phyloP scores from a whole-genome alignment of 2,888 invertebrate genomes.

The Anaspis maculata region DNA sequence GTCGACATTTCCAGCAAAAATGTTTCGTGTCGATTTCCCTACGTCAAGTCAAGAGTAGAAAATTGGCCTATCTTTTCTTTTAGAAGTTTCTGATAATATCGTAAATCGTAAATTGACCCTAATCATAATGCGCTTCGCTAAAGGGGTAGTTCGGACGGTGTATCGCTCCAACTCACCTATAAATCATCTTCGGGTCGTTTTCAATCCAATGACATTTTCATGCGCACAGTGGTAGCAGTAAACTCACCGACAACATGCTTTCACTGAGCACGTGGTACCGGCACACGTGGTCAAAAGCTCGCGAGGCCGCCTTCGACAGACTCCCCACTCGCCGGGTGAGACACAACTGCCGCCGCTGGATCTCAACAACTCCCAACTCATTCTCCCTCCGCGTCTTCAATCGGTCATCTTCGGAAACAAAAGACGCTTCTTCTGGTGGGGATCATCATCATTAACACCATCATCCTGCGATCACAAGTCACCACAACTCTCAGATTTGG shows the following conservation, averaged over 20 bases:
- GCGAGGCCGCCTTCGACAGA: constrained; percentile 31
- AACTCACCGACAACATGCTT: constrained; percentile 9
- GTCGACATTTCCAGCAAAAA: too few relatives aligned
- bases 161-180: constrained; percentile 24
- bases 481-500: too few relatives aligned
- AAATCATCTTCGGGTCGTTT: constrained; percentile 23
- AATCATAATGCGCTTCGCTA: too few relatives aligned
- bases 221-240: constrained; percentile 19
- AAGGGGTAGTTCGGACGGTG: too few relatives aligned
- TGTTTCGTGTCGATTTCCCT: too few relatives aligned
- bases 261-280: constrained; percentile 27
- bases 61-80: too few relatives aligned
- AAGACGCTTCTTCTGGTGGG: constrained; percentile 18
- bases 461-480: too few relatives aligned
- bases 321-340: constrained; percentile 32
- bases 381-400: constrained; percentile 29
- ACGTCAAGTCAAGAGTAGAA: too few relatives aligned
- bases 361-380: constrained; percentile 24
- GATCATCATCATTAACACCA: constrained; percentile 9
- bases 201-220: constrained; percentile 19
- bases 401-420: constrained; percentile 35
- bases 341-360: constrained; percentile 34
- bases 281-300: constrained; percentile 29
- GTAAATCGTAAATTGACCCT: too few relatives aligned
- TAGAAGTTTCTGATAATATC: too few relatives aligned